Conservation (phyloP, 1,140 invertebrate species). For the Apis mellifera region Amel_HAv3.1 CM009941.2:14222501-14223000, state of each 20-base stretch:
- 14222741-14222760: not conserved
- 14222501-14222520: conserved; percentile 26
- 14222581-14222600: conserved; percentile 22
- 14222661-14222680: conserved; percentile 23
- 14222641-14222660: conserved; percentile 39
- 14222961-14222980: too few relatives aligned
- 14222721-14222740: conserved; percentile 41
- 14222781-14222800: not conserved
- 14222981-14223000: too few relatives aligned
- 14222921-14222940: not conserved
- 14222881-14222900: not conserved
- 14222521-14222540: conserved; percentile 41
- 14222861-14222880: not conserved
- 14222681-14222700: conserved; percentile 63
- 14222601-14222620: not conserved
- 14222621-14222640: conserved; percentile 31
- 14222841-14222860: not conserved
- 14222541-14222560: conserved; percentile 49
- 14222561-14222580: conserved; percentile 31
- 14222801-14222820: not conserved
- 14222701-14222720: conserved; percentile 59
- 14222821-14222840: too few relatives aligned
- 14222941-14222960: too few relatives aligned
- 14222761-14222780: too few relatives aligned
- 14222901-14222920: not conserved